Evolutionary conservation across 2,888 invertebrate genomes (phyloP), one percentile per base, ranked within the genome.

Genomic region (Microdon myrmicae): DNA sequence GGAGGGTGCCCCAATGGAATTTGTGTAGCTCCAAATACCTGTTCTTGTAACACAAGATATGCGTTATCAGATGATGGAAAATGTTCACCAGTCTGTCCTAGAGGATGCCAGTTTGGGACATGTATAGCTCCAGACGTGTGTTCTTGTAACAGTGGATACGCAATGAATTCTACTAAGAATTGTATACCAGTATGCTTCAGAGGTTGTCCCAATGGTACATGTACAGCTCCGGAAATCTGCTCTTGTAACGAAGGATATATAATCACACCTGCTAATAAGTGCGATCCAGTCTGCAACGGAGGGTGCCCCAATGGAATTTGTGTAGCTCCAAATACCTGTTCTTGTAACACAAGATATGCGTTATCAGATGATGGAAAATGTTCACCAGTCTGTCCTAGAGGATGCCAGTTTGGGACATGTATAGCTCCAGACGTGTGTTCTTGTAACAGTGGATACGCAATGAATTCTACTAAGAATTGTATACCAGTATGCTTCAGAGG

Each of bases 151-250:
- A 45, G 54, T 0, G 81, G 81, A 1, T 81, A 73, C 37, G 67
- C 67, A 13, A 34, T 67, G 23, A 71, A 70, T 1, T 53, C 67
- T 3, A 68, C 68, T 0, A 68, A 67, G 43, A 69, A 69, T 19
- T 74, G 75, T 59, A 73, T 74, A 16, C 73, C 76, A 0, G 37
- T 71, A 4, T 78, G 78, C 37, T 69, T 67, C 13, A 71, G 70
- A 29, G 75, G 72, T n/a, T 75, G 75, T 25, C 45, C 61, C 13
- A 72, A 75, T 22, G 76, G 74, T 0, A n/a, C 45, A 0, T 76
- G 76, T 45, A n/a, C 69, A 1, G 83, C 81, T 0, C 85, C 86
- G 0, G 84, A 85, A 59, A 19, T 19, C 3, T 73, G 73, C 31
- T 23, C 66, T 0, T 73, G 73, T 10, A 16, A 61, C 0, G 12